Conservation (phyloP, 2,797 vertebrate genomes). For the Chelon labrosus region DNA sequence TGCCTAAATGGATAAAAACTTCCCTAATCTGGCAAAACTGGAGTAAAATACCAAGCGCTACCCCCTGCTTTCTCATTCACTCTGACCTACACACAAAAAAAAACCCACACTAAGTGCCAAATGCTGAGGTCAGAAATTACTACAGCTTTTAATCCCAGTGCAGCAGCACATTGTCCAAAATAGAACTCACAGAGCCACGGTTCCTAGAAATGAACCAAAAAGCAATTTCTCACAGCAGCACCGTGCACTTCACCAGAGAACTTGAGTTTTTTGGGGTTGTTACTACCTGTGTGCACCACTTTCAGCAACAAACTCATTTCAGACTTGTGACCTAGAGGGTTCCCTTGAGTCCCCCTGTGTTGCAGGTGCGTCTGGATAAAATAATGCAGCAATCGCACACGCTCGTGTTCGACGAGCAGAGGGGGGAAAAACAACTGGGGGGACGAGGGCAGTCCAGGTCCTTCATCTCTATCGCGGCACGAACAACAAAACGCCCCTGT, state of each 20-base stretch:
- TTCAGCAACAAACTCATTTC: constrained; percentile 28
- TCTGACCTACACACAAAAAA: constrained; percentile 32
- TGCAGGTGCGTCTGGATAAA: constrained; percentile 22
- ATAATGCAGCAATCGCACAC: constrained; percentile 12
- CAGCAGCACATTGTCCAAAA: constrained; percentile 30
- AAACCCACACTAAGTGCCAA: constrained; percentile 16
- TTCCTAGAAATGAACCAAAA: constrained; percentile 47
- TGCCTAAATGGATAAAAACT: too few relatives aligned
- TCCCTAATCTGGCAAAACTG: not conserved
- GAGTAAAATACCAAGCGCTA: not conserved
- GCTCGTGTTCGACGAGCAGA: constrained; percentile 8
- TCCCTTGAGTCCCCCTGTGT: constrained; percentile 16
- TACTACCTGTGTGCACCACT: not conserved
- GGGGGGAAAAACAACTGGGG: constrained; percentile 18
- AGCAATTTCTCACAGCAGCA: constrained; percentile 45
- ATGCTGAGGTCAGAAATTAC: constrained; percentile 71
- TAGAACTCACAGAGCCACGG: constrained; percentile 16
- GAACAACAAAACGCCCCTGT: constrained; percentile 1
- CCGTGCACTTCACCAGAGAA: constrained; percentile 4
- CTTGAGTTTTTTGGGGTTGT: constrained; percentile 17
- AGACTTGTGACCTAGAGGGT: constrained; percentile 5
- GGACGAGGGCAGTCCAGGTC: not conserved
- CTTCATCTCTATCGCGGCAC: constrained; percentile 14
- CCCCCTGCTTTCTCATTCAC: constrained; percentile 4
- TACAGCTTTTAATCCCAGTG: constrained; percentile 58